Base-by-base conservation (phyloP, 2,113 vertebrate species). In the Ictalurus furcatus region DNA sequence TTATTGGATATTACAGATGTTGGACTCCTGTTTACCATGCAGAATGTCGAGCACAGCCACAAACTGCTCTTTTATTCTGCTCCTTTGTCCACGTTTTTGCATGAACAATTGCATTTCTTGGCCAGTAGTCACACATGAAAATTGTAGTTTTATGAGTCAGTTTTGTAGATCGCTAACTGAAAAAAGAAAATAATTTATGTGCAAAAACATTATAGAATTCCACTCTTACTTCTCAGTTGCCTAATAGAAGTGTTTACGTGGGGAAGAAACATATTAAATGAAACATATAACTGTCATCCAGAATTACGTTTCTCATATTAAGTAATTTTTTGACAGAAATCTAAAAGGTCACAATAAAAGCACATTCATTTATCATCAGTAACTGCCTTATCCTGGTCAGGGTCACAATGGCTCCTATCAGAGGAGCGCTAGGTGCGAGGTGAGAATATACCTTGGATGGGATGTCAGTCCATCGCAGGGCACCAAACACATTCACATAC, bases 331-430 rank as follows among this genome's bases (percentile, higher is more conserved):
- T 30, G 9, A 30, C 37, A 82, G 56, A 37, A 2, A 37, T 59
- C 56, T 82, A 84, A 44, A 63, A 82, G 80, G 17, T 23, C 80
- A 82, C 17, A 82, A 34, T 82, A 59, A 37, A 79, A 37, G 80
- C 37, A 13, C 1, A 23, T 82, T 82, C 30, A 61, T 37, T 59
- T 23, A 37, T 82, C 80, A 59, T 59, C 19, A 21, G 19, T 23
- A 40, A 34, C 30, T 82, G 56, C 3, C 59, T 59, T 37, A 37
- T 61, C 80, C 56, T 59, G 54, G 19, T 25, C 74, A 78, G 58
- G 17, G 54, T 25, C 44, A 54, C 44, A 52, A 8, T 78, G 44
- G 74, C 52, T 52, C 23, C 8, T 25, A 3, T 48, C 4, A 52
- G 74, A 52, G 25, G 21, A 48, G 17, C n/a, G 23, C 80, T 59